Percentiles rank a stretch among this genome's conserved stretches.
phyloP scores from a whole-genome alignment of 2,888 invertebrate species.

The Notodonta dromedarius region DNA sequence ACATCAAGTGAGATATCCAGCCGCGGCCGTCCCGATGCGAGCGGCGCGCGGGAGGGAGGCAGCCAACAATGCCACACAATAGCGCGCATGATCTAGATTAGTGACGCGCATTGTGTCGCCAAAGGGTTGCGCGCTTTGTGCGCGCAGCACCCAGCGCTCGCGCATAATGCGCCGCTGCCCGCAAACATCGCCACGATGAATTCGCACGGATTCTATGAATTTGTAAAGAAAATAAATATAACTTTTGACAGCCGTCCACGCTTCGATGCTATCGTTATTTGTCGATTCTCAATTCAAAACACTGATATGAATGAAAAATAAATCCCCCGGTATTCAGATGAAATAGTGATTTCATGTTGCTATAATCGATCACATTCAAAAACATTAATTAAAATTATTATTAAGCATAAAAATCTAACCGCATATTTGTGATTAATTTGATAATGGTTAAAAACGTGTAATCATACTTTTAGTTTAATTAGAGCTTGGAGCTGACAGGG shows the following conservation, averaged over 20 bases:
- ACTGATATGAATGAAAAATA: constrained; percentile 58
- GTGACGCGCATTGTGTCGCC: constrained; percentile 66
- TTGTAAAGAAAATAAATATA: constrained; percentile 84
- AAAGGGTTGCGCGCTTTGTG: constrained; percentile 70
- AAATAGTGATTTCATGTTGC: constrained; percentile 17
- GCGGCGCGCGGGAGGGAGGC: constrained; percentile 40
- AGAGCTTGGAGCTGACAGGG: constrained; percentile 61
- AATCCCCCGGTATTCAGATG: constrained; percentile 29
- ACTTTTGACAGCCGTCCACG: constrained; percentile 80
- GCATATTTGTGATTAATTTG: constrained; percentile 54
- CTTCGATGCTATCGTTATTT: constrained; percentile 78
- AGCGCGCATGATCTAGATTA: constrained; percentile 71
- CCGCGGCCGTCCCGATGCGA: constrained; percentile 53
- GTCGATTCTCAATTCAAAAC: constrained; percentile 69
- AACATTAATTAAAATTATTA: constrained; percentile 17
- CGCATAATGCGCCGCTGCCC: constrained; percentile 49
- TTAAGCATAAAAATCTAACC: constrained; percentile 14
- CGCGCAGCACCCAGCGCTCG: constrained; percentile 46
- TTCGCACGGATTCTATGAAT: constrained; percentile 78
- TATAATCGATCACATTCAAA: constrained; percentile 22
- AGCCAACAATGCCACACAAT: constrained; percentile 47
- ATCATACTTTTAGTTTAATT: constrained; percentile 78
- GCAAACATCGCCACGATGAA: constrained; percentile 51
- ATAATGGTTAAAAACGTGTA: constrained; percentile 56
- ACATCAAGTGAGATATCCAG: constrained; percentile 81